Conservation (phyloP, 2,113 vertebrate species). For the Pipa parva region DNA sequence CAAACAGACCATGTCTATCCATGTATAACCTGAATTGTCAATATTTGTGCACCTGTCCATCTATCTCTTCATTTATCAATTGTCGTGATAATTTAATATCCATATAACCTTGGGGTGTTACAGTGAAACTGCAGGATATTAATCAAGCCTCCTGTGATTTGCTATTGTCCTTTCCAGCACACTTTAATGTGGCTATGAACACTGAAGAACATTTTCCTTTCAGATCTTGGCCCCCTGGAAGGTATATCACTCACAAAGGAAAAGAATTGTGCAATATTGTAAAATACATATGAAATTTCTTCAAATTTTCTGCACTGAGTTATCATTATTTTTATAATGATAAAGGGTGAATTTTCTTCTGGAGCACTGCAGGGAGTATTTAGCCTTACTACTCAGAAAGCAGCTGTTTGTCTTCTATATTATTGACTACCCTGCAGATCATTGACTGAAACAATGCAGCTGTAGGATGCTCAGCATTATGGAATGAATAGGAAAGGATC, state of each 20-base stretch:
- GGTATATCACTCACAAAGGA: constrained; percentile 26
- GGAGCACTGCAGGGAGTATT: constrained; percentile 35
- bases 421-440: constrained; percentile 39
- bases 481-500: constrained; percentile 44
- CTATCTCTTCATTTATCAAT: constrained; percentile 40
- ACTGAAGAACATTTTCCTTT: constrained; percentile 18
- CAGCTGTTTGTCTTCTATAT: constrained; percentile 44
- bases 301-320: constrained; percentile 41
- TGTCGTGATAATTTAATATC: constrained; percentile 40
- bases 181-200: constrained; percentile 25
- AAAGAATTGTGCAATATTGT: constrained; percentile 32
- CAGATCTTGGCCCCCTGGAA: constrained; percentile 11
- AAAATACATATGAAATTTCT: constrained; percentile 45
- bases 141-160: constrained; percentile 35
- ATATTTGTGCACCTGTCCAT: constrained; percentile 38
- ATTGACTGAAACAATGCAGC: constrained; percentile 48
- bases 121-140: constrained; percentile 25
- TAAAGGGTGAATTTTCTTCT: constrained; percentile 39
- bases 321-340: constrained; percentile 42
- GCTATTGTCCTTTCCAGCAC: constrained; percentile 34
- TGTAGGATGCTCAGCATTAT: constrained; percentile 45
- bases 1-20: constrained; percentile 2
- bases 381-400: constrained; percentile 42
- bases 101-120: constrained; percentile 27
- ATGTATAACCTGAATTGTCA: constrained; percentile 31